phyloP scores from a whole-genome alignment of 2,113 vertebrate species.

The Myiopsitta monachus region DNA sequence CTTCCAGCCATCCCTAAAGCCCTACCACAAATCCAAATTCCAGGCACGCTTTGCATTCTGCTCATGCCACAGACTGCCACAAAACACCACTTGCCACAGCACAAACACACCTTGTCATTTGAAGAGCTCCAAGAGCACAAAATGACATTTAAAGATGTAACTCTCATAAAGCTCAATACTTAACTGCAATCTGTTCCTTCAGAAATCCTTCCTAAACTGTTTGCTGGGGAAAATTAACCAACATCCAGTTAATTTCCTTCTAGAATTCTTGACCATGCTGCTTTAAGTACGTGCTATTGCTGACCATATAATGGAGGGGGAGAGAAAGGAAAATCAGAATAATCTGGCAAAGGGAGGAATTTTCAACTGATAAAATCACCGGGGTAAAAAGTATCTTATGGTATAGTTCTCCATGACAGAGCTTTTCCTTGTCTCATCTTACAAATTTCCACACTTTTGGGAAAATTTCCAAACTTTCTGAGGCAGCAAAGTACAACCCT shows the following conservation, averaged over 20 bases:
- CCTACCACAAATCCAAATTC: neutral
- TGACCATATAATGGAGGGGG: neutral
- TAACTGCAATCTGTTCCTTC: neutral
- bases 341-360: neutral
- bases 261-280: fast-evolving
- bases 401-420: neutral
- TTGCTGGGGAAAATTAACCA: neutral
- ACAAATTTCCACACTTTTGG: neutral
- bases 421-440: neutral
- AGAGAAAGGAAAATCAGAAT: neutral
- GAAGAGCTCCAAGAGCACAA: neutral
- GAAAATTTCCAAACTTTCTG: neutral
- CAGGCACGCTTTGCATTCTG: neutral
- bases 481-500: neutral
- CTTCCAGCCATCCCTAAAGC: neutral
- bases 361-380: neutral
- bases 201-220: neutral
- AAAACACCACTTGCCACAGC: neutral
- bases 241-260: neutral
- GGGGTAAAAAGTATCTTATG: neutral
- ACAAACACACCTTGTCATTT: neutral
- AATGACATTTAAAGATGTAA: neutral
- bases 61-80: neutral
- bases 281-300: neutral
- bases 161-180: neutral